These are phyloP conservation scores for Phalacrocorax pelagicus DNA, from an alignment of 2,113 vertebrate genomes.

Conservation along the genomic window DNA sequence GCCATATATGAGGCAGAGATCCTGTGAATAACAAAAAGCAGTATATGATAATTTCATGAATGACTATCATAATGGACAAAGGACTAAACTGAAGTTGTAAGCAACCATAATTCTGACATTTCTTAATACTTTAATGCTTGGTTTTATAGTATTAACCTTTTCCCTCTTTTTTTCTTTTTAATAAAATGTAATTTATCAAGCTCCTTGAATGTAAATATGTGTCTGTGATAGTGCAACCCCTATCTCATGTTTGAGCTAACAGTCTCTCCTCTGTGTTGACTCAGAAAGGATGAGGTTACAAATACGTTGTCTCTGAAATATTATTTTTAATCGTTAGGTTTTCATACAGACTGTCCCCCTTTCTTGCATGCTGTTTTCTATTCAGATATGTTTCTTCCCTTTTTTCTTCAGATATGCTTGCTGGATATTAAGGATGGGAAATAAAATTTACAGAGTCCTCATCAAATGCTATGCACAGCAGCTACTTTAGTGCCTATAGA, in stretches of 20 bases:
- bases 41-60: background rate
- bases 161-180: background rate
- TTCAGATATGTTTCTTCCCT: background rate
- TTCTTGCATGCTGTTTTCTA: background rate
- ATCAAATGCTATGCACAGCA: background rate
- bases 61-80: background rate
- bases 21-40: background rate
- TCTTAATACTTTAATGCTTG: background rate
- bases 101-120: background rate
- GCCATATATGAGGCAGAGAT: background rate
- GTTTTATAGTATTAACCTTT: background rate
- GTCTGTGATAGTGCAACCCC: background rate
- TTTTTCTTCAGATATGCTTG: background rate
- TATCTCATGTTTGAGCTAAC: background rate
- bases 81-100: background rate
- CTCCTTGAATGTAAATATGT: background rate
- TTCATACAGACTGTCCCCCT: background rate
- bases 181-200: background rate
- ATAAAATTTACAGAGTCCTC: background rate
- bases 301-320: background rate
- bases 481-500: background rate
- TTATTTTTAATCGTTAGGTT: background rate
- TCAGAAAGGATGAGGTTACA: background rate
- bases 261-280: background rate
- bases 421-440: background rate